Percentiles rank a stretch among this genome's conserved stretches.
Conservation (phyloP, 2,888 invertebrate genomes). For the Lumbricus terrestris region DNA sequence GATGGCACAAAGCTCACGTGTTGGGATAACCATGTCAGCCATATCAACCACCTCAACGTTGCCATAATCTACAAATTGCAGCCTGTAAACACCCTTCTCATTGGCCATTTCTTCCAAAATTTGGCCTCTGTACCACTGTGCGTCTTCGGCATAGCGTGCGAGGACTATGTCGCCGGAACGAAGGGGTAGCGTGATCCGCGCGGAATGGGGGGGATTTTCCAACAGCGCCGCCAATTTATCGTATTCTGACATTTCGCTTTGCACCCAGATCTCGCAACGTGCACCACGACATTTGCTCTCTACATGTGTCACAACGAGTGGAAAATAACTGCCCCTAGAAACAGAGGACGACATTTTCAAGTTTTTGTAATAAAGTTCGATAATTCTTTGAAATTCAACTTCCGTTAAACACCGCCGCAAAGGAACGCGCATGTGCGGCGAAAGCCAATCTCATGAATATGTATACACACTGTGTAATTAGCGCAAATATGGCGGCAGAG, state of each 20-base stretch:
- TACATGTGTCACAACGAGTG: neutral
- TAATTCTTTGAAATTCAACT: constrained; percentile 3
- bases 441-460: neutral
- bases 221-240: constrained; percentile 12
- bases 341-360: neutral
- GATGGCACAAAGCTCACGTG: neutral
- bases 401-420: neutral
- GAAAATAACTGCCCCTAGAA: neutral
- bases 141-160: constrained; percentile 45
- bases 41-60: constrained; percentile 41
- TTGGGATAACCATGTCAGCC: neutral
- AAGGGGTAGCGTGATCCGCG: neutral
- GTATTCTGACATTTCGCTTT: neutral
- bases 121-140: constrained; percentile 48
- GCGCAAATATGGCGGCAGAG: neutral
- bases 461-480: neutral
- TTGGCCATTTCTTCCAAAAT: constrained; percentile 21
- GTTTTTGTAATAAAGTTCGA: constrained; percentile 3
- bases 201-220: neutral
- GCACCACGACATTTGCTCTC: neutral
- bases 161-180: constrained; percentile 37
- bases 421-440: neutral
- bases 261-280: constrained; percentile 4
- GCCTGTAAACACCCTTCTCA: constrained; percentile 26
- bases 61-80: constrained; percentile 50